Evolutionary conservation across 1,140 invertebrate species (phyloP), one percentile per base, ranked within the genome.

Genomic region (Sinella curviseta): DNA sequence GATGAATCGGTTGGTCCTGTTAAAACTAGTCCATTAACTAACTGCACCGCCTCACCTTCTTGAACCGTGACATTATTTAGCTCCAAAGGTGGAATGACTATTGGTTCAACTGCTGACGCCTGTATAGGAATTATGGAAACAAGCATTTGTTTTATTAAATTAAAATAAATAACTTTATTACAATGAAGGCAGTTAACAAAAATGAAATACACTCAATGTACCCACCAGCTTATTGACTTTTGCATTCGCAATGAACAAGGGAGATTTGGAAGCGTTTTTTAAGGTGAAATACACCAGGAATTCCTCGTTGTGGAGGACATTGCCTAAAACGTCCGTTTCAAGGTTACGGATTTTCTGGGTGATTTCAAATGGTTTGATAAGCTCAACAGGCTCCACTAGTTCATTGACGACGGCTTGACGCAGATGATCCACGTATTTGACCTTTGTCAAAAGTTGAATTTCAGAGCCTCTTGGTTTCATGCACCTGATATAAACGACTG

Each of bases 401-500:
- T 84, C 82, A 1, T 70, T 31, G 3, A 28, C 65, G 28, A 84
- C 8, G 3, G 48, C 2, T 75, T 84, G 83, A 39, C 48, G 28
- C 24, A 76, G 31, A 24, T 14, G 8, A 67, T 84, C 83, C 1
- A 77, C 48, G 35, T 82, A 84, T 26, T 81, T 80, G 1, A 83
- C 82, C 70, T 80, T 81, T 20, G 78, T 48, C 20, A 57, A 17
- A 12, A 83, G n/a, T 76, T 82, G 76, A 20, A 81, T 28, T 31
- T 83, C 82, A 3, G 35, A 54, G 48, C 78, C 79, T 33, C 35
- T 16, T 12, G 70, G 65, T 77, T 78, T 76, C 14, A 24, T 36
- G 20, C 77, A 78, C 60, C 76, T 81, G 0, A 83, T n/a, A 33
- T 77, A 83, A 2, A 83, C 0, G 1, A 35, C 30, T 14, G 26